phyloP scores from a whole-genome alignment of 2,797 vertebrate species.

The Alca torda region DNA sequence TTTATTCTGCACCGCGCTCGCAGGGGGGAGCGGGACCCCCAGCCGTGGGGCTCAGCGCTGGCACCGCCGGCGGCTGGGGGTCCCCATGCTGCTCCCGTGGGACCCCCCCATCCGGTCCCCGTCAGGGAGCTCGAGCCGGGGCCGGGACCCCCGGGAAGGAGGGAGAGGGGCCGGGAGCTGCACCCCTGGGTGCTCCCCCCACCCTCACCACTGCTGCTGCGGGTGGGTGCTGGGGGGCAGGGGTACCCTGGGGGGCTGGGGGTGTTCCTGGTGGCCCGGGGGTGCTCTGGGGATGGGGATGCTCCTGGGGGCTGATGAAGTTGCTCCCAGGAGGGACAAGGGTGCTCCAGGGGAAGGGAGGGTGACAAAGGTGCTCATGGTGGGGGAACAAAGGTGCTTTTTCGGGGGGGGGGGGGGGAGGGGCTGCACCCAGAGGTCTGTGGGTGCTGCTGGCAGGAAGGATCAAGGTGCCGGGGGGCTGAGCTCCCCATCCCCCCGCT shows the following conservation, averaged over 20 bases:
- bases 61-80: neutral
- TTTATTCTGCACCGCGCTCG: neutral
- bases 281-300: neutral
- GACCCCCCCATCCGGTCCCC: neutral
- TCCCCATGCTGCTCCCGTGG: neutral
- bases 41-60: neutral
- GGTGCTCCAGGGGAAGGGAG: neutral
- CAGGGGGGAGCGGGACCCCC: too few species aligned
- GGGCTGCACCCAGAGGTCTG: too few species aligned
- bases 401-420: too few species aligned
- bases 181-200: neutral
- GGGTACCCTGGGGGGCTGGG: too few species aligned
- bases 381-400: too few species aligned
- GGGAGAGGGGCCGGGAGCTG: neutral
- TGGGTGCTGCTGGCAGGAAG: neutral
- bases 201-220: neutral
- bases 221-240: neutral
- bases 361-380: too few species aligned
- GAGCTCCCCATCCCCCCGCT: neutral
- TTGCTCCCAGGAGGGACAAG: neutral
- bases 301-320: neutral
- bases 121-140: accelerated
- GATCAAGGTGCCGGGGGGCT: too few species aligned
- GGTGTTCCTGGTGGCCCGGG: too few species aligned
- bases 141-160: neutral